phyloP scores from a whole-genome alignment of 2,113 vertebrate species.

The Brachyhypopomus occidentalis region DNA sequence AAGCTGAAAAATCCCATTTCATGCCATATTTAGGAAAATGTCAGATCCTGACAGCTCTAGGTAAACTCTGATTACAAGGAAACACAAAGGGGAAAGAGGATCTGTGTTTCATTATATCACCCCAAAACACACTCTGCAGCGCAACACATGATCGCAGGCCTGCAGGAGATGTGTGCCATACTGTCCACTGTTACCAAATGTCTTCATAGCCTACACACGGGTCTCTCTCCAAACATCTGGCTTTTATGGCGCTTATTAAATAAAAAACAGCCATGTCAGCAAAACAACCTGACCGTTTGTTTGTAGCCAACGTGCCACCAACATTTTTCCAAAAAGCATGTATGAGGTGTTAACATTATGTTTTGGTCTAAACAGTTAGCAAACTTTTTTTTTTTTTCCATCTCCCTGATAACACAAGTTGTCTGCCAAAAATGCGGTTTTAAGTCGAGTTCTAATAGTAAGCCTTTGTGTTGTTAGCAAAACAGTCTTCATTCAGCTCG shows the following conservation, averaged over 20 bases:
- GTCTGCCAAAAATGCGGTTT: too few species aligned
- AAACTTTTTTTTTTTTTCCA: not conserved
- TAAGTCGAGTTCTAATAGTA: too few species aligned
- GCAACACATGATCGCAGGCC: too few species aligned
- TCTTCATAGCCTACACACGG: conserved; percentile 26
- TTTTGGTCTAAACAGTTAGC: conserved; percentile 22
- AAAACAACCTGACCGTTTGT: conserved; percentile 47
- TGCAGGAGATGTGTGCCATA: not conserved
- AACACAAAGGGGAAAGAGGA: conserved; percentile 7
- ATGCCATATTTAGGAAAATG: not conserved
- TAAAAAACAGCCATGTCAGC: conserved; percentile 24
- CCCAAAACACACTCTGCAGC: not conserved
- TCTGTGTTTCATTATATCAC: conserved; percentile 24
- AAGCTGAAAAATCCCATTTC: not conserved
- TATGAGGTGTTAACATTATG: conserved; percentile 44
- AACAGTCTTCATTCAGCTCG: too few species aligned
- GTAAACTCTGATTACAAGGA: not conserved
- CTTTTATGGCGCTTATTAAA: conserved; percentile 41
- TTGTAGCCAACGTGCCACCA: conserved; percentile 48
- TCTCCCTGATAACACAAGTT: not conserved
- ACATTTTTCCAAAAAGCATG: conserved; percentile 35
- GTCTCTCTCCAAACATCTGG: conserved; percentile 48
- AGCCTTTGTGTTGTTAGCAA: too few species aligned
- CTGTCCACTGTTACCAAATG: conserved; percentile 22
- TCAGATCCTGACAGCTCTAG: not conserved